Evolutionary conservation across 2,888 invertebrate genomes (phyloP), one percentile per base, ranked within the genome.

Genomic region (Sarcophaga rosellei): DNA sequence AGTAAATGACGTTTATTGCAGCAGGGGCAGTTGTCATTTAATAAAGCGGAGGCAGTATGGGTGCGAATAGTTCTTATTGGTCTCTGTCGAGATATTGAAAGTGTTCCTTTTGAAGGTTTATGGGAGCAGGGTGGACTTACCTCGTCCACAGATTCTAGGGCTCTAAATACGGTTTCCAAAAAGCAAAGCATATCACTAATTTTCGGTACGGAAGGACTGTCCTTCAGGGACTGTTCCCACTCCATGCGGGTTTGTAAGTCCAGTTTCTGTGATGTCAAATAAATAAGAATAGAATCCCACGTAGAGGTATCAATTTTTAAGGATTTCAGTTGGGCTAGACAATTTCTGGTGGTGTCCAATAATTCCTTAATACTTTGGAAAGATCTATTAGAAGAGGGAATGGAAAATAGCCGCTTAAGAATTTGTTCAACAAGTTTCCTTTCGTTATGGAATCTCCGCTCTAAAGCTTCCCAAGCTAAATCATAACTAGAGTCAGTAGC

Each of bases 181-280:
- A 81, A 85, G n/a, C 61, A 61, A 47, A 81, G 72, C 66, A 84
- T 65, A 25, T 25, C 4, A 25, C 25, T 25, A 25, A 25, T 25
- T 25, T 4, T 4, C 4, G 25, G 25, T 25, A 25, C 25, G 25
- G 25, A 25, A 25, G 25, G 4, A 4, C 25, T 4, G 4, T 25
- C 61, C 53, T 76, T 80, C 1, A 84, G 66, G 1, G 85, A 81
- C 35, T 81, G 73, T 25, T 85, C 81, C 84, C 84, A 85, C 35
- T 85, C 77, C 57, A 77, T 85, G 35, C 78, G 73, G 3, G 65
- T 78, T 57, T 81, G 85, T 20, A 21, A 5, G 21, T 85, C 85
- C 12, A 81, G 12, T 20, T 85, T 81, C 65, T 85, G 81, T 12
- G 85, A 70, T 1, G 65, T 77, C 4, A 85, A 12, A 21, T 81